Evolutionary conservation across 2,797 vertebrate genomes (phyloP).

Genomic region (Staurois parvus): DNA sequence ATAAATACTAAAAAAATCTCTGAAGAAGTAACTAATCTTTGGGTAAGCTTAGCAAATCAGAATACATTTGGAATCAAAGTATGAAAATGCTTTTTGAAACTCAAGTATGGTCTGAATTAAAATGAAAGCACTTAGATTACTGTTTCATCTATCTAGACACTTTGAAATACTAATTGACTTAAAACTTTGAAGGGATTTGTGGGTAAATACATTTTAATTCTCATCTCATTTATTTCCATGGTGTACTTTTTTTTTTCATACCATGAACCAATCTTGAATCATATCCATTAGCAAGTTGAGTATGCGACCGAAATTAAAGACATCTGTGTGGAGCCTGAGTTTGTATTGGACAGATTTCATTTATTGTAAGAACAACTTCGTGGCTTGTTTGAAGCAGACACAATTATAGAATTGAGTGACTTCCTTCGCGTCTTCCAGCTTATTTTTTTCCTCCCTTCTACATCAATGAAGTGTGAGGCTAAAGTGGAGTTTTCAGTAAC

Average conservation of each 20-base stretch:
- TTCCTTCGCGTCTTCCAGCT: constrained; percentile 87
- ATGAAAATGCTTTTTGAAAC: constrained; percentile 30
- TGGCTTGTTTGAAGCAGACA: constrained; percentile 88
- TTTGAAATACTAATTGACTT: constrained; percentile 69
- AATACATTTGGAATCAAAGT: constrained; percentile 51
- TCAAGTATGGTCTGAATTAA: constrained; percentile 44
- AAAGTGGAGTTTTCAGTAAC: constrained; percentile 29
- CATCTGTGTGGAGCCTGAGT: constrained; percentile 88
- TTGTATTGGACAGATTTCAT: constrained; percentile 78
- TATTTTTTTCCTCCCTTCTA: constrained; percentile 64
- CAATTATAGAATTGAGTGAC: constrained; percentile 91
- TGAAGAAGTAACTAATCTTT: constrained; percentile 20
- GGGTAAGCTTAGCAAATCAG: constrained; percentile 20
- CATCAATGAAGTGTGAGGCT: constrained; percentile 65
- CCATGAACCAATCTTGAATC: constrained; percentile 74
- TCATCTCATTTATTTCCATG: constrained; percentile 70
- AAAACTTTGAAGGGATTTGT: constrained; percentile 71
- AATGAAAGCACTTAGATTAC: constrained; percentile 47
- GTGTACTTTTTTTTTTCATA: constrained; percentile 66
- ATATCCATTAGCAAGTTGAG: constrained; percentile 84
- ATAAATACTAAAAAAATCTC: constrained; percentile 10
- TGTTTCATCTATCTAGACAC: constrained; percentile 46
- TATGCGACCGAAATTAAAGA: constrained; percentile 86
- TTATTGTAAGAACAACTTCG: constrained; percentile 85
- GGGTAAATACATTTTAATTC: constrained; percentile 66